Conservation (phyloP, 2,113 vertebrate genomes). For the Brachypteracias leptosomus region DNA sequence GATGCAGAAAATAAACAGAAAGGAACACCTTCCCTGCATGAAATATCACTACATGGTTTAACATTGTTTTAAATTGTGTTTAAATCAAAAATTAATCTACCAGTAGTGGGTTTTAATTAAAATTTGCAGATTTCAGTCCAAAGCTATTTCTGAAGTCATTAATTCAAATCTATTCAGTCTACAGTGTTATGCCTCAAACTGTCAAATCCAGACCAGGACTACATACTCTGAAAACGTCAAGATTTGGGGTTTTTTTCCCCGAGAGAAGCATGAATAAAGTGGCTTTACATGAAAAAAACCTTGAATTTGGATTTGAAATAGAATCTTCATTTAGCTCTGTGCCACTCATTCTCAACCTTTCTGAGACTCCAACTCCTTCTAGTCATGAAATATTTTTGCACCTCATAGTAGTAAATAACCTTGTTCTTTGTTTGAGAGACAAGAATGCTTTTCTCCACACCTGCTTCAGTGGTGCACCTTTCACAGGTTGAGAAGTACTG, state of each 20-base stretch:
- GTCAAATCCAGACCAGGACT: neutral
- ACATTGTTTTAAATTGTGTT: neutral
- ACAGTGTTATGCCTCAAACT: neutral
- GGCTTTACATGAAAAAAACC: neutral
- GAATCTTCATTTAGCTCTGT: neutral
- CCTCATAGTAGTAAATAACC: neutral
- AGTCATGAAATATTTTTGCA: neutral
- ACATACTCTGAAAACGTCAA: neutral
- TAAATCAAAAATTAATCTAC: neutral
- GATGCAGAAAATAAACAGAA: slow-evolving; percentile 8
- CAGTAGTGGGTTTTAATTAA: neutral
- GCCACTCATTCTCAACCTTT: neutral
- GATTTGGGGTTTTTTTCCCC: neutral
- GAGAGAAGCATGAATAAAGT: neutral
- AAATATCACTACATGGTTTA: neutral
- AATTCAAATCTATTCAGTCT: neutral
- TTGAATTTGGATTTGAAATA: neutral
- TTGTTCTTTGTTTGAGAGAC: neutral
- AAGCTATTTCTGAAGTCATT: neutral
- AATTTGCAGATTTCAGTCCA: neutral
- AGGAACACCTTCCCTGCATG: neutral
- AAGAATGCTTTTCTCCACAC: neutral
- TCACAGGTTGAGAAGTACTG: neutral
- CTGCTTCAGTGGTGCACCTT: neutral
- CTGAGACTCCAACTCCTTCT: neutral